Evolutionary conservation across 2,888 invertebrate genomes (phyloP), one percentile per base, ranked within the genome.

Genomic region (Troglohyphantes excavatus): DNA sequence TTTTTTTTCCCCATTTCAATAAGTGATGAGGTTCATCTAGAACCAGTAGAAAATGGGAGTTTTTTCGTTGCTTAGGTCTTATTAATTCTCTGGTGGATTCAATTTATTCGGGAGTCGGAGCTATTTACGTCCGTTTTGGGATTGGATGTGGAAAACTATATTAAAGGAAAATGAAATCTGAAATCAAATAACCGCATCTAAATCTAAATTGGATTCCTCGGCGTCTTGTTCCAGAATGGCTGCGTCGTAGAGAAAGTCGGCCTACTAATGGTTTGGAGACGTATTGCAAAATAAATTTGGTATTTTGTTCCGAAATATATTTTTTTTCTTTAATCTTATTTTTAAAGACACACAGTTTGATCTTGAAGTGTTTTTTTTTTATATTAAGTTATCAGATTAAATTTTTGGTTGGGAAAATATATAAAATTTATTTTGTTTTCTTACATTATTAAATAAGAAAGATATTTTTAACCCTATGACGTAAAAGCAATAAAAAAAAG

Each of bases 1-100:
- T 46, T 46, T 46, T 72, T 72, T 23, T 13, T 7, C 13, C 5
- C 72, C 46, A 72, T 72, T 72, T 72, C 72, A 72, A 72, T 72
- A 72, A 72, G 39, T 72, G n/a, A 72, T 72, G 46, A 72, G 72
- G 43, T 46, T 46, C 46, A 72, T 53, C n/a, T 53, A 53, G 53
- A 53, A n/a, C 17, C 17, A 17, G 17, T n/a, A 53, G 9, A n/a
- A 5, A 5, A 6, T 33, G 3, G 3, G 3, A 6, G 3, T 33
- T 33, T 9, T 33, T 33, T 33, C 33, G 9, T 6, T n/a, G 13
- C 53, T 53, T n/a, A n/a, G 53, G 13, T 53, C 53, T 13, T 53
- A 53, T 53, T 53, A 53, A 53, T 53, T 17, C 53, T 53, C 53
- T 17, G 5, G 53, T n/a, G 53, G 53, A 6, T 53, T 53, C 53